Base-by-base conservation (phyloP, 2,797 vertebrate genomes). In the Euphonia xanthogaster region DNA sequence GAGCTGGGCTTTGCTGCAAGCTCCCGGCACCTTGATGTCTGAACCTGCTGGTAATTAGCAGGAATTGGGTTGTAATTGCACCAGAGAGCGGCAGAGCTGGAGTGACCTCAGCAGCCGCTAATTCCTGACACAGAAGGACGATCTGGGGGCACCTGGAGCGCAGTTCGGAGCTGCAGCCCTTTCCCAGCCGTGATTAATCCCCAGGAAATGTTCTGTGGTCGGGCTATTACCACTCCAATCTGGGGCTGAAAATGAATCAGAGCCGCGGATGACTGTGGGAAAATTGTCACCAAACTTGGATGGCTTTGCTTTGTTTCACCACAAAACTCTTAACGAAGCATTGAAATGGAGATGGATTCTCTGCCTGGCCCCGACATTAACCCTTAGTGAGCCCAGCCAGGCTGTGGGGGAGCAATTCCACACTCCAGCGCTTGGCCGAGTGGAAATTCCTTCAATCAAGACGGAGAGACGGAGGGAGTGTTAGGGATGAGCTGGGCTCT, bases 141-240 rank as follows among this genome's bases (percentile, higher is more conserved):
- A 63, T 82, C 37, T 31, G 74, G 86, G 92, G 92, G 86, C 92
- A 94, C 93, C 86, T 85, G 93, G 92, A 93, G 84, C 39, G 31
- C 39, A 40, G 62, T 7, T 67, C 1, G 20, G 90, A 55, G 7
- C 35, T 14, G 14, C 50, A 65, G 86, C 92, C 88, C 92, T 76
- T 95, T 92, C 94, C 84, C 91, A 86, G 89, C 84, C 55, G 0
- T 93, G 91, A 94, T 96, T 96, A 96, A 96, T 96, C 93, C 93
- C 94, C 92, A 90, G 96, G 95, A 96, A 97, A 93, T 91, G 86
- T 87, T 95, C 93, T 94, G 95, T 91, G 92, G 95, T 97, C 84
- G 88, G 93, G 53, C 86, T 89, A 71, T 91, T 93, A 93, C 94
- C 90, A 57, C 92, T 95, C 85, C 73, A 71, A 93, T 85, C 92